Evolutionary conservation across 1,140 invertebrate species (phyloP).

Genomic region (Drosophila sulfurigaster): DNA sequence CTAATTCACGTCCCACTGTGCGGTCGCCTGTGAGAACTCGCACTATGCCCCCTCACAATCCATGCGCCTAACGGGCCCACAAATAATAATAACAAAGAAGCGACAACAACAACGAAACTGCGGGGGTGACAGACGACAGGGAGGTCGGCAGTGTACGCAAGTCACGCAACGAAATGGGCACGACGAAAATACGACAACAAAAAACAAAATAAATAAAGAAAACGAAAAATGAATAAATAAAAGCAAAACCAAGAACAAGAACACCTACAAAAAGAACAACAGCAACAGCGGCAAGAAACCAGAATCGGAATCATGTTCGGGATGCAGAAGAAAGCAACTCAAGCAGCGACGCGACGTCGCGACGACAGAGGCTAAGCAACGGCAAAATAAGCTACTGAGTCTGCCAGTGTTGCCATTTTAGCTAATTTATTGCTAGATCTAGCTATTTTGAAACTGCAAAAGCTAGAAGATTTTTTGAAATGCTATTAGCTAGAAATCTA

Average conservation of each 20-base stretch:
- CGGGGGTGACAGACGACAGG: slow-evolving; percentile 16
- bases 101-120: background rate
- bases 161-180: slow-evolving; percentile 81
- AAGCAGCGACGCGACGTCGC: slow-evolving; percentile 34
- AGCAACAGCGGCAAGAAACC: slow-evolving; percentile 30
- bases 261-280: slow-evolving; percentile 32
- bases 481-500: too few species aligned
- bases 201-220: slow-evolving; percentile 33
- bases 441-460: too few species aligned
- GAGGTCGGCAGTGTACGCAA: slow-evolving; percentile 54
- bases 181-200: slow-evolving; percentile 33
- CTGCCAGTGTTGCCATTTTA: too few species aligned
- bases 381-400: background rate
- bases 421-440: too few species aligned
- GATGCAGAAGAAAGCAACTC: slow-evolving; percentile 62
- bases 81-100: slow-evolving; percentile 25
- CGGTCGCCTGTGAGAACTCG: slow-evolving; percentile 52
- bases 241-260: slow-evolving; percentile 54
- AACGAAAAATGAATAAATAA: slow-evolving; percentile 57
- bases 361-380: background rate
- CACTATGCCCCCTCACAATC: slow-evolving; percentile 2
- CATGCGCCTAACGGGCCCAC: slow-evolving; percentile 28
- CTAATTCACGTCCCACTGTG: slow-evolving; percentile 60
- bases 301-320: slow-evolving; percentile 59
- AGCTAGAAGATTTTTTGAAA: too few species aligned